Conservation (phyloP, 2,797 vertebrate genomes). For the Xenopus petersii region DNA sequence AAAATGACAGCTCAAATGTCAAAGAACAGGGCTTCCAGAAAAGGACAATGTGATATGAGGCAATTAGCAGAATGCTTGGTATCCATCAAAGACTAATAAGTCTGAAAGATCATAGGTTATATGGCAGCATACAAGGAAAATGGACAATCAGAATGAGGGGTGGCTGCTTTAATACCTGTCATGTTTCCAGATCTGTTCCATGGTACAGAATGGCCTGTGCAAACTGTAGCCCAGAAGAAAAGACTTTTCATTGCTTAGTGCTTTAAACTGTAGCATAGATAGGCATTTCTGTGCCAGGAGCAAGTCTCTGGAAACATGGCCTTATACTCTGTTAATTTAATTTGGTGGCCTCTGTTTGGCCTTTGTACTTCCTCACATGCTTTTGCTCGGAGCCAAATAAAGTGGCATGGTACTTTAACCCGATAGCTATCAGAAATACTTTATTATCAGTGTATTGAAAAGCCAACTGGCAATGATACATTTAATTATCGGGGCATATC, state of each 20-base stretch:
- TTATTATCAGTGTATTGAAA: no score
- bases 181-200: constrained; percentile 10
- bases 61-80: constrained; percentile 42
- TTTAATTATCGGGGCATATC: no score
- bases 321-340: no score
- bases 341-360: no score
- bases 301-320: no score
- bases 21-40: background rate
- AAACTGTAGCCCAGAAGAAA: background rate
- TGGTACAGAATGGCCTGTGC: background rate
- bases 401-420: no score
- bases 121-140: constrained; percentile 30
- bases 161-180: constrained; percentile 10
- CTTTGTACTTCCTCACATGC: no score
- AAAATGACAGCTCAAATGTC: constrained; percentile 6
- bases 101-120: constrained; percentile 48
- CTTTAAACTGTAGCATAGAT: background rate
- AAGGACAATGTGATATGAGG: constrained; percentile 28
- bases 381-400: no score
- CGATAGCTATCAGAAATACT: no score
- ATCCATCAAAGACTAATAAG: constrained; percentile 5
- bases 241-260: constrained; percentile 11
- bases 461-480: no score
- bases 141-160: constrained; percentile 38
- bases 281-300: background rate